A percentile compares a stretch with the other conserved stretches of the same genome.
Conservation (phyloP, 2,888 invertebrate species). For the Luperina nickerlii region DNA sequence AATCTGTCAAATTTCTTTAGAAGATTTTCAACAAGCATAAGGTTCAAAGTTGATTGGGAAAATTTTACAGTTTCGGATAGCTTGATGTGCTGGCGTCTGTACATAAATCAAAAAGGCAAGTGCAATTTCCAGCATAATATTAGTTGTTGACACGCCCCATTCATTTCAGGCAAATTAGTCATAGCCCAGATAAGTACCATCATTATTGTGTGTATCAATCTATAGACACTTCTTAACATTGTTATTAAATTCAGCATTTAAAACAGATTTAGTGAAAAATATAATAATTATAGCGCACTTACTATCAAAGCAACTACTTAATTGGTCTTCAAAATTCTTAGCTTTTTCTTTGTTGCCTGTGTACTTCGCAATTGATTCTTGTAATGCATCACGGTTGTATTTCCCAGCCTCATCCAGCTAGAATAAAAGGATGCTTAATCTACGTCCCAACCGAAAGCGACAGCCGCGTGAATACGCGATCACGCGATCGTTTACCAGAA, state of each 20-base stretch:
- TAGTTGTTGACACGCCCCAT: neutral
- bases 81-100: too few species aligned
- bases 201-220: neutral
- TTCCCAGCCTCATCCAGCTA: conserved; percentile 44
- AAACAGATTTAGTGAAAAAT: neutral
- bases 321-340: conserved; percentile 3
- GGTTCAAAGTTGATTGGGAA: too few species aligned
- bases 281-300: neutral
- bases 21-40: too few species aligned
- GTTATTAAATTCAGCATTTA: neutral
- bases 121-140: neutral
- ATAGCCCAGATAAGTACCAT: neutral
- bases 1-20: too few species aligned
- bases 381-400: conserved; percentile 21
- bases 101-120: neutral
- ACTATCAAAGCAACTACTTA: conserved; percentile 56
- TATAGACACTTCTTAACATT: neutral
- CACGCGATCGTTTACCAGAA: too few species aligned
- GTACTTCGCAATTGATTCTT: conserved; percentile 4
- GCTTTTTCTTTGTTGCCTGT: conserved; percentile 29
- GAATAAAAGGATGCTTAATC: conserved; percentile 1
- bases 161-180: neutral
- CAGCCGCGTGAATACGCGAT: neutral
- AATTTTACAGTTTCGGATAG: too few species aligned
- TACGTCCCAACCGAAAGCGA: neutral